Conservation (phyloP, 2,888 invertebrate species). For the Ochropleura plecta region DNA sequence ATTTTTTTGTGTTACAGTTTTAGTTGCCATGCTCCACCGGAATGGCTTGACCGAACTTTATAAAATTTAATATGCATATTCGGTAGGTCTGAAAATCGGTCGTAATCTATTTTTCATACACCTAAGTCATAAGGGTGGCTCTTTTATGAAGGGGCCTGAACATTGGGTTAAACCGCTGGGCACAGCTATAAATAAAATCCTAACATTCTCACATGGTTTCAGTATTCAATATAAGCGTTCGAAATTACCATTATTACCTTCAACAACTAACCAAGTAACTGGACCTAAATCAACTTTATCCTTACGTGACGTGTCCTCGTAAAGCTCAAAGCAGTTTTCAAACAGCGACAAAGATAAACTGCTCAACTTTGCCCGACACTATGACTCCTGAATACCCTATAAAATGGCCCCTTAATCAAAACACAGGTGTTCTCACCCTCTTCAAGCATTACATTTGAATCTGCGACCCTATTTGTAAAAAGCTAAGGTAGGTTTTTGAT, state of each 20-base stretch:
- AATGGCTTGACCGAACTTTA: too few species aligned
- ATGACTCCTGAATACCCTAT: slow-evolving; percentile 60
- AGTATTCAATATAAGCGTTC: not conserved
- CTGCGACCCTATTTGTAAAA: slow-evolving; percentile 2
- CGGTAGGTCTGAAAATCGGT: too few species aligned
- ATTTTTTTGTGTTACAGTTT: too few species aligned
- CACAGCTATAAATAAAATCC: too few species aligned
- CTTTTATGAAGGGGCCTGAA: too few species aligned
- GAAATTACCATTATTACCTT: slow-evolving; percentile 13
- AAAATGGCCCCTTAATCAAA: slow-evolving; percentile 65
- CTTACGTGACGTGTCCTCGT: slow-evolving; percentile 32
- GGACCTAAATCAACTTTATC: slow-evolving; percentile 52
- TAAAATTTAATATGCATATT: too few species aligned
- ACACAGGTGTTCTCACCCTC: slow-evolving; percentile 63
- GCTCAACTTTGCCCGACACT: slow-evolving; percentile 48
- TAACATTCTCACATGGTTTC: not conserved
- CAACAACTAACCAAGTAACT: slow-evolving; percentile 9
- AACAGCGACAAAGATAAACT: slow-evolving; percentile 54
- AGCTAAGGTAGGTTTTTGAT: slow-evolving; percentile 58
- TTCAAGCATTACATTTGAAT: not conserved
- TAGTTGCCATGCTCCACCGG: too few species aligned
- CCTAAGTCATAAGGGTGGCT: too few species aligned
- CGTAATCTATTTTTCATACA: too few species aligned
- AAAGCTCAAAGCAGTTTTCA: slow-evolving; percentile 44
- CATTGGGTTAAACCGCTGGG: too few species aligned